Evolutionary conservation across 2,888 invertebrate genomes (phyloP), one percentile per base, ranked within the genome.

Genomic region (Phortica magna): DNA sequence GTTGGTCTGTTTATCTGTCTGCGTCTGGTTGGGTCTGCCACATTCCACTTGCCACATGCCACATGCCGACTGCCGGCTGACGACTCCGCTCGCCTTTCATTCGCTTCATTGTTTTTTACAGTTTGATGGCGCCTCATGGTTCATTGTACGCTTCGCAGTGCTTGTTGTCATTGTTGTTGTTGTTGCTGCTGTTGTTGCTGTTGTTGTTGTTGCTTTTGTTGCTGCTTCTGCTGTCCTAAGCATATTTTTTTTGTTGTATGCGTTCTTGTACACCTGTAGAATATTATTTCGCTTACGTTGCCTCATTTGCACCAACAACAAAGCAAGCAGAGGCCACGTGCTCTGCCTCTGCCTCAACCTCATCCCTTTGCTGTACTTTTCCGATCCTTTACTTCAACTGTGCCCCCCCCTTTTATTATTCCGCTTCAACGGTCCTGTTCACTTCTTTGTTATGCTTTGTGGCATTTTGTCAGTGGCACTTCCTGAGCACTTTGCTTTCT

Each of bases 101-200:
- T 19, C 65, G 88, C 83, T 87, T 88, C 88, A 89, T 87, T 82
- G 83, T 85, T 85, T 84, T 31, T 88, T 83, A 83, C 88, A 78
- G 75, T 84, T 85, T 85, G 53, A 73, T 70, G 75, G 67, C 76
- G 83, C 84, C 75, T 73, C 86, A 87, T 88, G 84, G 88, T 89
- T 89, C 87, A 87, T 87, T 88, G 85, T 82, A 81, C 81, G 82
- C 48, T 55, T 19, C 48, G 2, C 48, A 14, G 14, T 14, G 14
- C 9, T 59, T 39, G 48, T 41, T 76, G 48, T 61, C 4, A 59
- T 43, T 71, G 64, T 31, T 12, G 39, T 61, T 59, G 43, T 74
- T n/a, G 31, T 14, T 57, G 39, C 55, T 22, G 57, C 41, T n/a
- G 22, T 12, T 57, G 19, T 59, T 6, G 55, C 39, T 42, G n/a